Percentiles rank a stretch among this genome's conserved stretches.
These are phyloP conservation scores for Brachionus angularis DNA, from an alignment of 1,140 invertebrate species.

Conservation along the genomic window DNA sequence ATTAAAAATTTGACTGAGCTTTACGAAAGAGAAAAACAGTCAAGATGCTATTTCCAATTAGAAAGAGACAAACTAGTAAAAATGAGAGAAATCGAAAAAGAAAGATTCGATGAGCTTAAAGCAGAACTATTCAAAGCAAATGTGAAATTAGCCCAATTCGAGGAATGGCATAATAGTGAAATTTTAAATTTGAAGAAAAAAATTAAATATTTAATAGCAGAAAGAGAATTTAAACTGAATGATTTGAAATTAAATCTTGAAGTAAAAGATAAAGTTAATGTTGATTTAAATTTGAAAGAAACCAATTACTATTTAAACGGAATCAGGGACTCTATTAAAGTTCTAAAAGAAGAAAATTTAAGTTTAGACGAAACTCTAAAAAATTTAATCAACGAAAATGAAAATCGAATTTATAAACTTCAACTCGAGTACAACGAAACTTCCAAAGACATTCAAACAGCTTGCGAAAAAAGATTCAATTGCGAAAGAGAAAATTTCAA, in stretches of 20 bases:
- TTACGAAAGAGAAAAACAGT: conserved; percentile 3
- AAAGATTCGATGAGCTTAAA: conserved; percentile 11
- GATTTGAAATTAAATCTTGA: conserved; percentile 9
- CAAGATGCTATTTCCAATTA: conserved; percentile 26
- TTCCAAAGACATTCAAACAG: not conserved
- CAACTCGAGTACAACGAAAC: not conserved
- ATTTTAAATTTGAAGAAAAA: conserved; percentile 1
- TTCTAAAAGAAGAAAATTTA: conserved; percentile 15
- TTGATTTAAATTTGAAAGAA: not conserved
- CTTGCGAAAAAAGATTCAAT: conserved; percentile 8
- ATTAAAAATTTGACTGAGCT: conserved; percentile 17
- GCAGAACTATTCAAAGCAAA: not conserved
- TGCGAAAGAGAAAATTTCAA: conserved; percentile 15
- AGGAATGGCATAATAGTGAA: not conserved
- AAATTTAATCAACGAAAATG: conserved; percentile 22
- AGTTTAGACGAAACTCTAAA: conserved; percentile 15
- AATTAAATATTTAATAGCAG: conserved; percentile 34
- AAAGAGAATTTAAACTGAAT: conserved; percentile 9
- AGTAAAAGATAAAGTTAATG: not conserved
- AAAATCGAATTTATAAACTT: not conserved
- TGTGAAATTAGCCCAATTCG: conserved; percentile 1
- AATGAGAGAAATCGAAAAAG: conserved; percentile 17
- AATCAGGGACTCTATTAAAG: not conserved
- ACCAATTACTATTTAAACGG: not conserved
- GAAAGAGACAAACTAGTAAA: conserved; percentile 23